A percentile compares a stretch with the other conserved stretches of the same genome.
Evolutionary conservation across 2,113 vertebrate genomes (phyloP).

Genomic region (Megaleporinus macrocephalus): DNA sequence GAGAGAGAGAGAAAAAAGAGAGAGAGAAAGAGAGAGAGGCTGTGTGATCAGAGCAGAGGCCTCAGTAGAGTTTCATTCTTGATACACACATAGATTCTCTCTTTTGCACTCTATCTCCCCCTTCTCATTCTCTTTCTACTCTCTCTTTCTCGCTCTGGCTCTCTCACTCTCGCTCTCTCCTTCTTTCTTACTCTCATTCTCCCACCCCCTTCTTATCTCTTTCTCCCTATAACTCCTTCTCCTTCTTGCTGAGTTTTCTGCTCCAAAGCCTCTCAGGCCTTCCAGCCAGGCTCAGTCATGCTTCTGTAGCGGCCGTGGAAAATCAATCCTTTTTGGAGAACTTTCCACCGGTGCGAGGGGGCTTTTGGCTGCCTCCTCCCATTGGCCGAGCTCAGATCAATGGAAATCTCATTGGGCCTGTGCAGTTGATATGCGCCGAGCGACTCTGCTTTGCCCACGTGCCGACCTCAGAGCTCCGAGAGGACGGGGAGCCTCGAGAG

Average conservation of each 20-base stretch:
- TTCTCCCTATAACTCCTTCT: conserved; percentile 41
- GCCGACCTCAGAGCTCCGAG: conserved; percentile 63
- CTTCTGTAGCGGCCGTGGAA: conserved; percentile 70
- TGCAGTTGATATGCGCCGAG: conserved; percentile 63
- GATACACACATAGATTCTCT: conserved; percentile 63
- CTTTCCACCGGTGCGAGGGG: conserved; percentile 59
- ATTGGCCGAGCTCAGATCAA: conserved; percentile 66
- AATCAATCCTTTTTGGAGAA: conserved; percentile 77
- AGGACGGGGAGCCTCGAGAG: conserved; percentile 23
- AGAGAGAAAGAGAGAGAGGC: conserved; percentile 61
- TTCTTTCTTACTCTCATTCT: neutral
- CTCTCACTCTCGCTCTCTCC: conserved; percentile 9
- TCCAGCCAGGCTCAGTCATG: conserved; percentile 72
- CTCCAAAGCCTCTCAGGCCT: conserved; percentile 45
- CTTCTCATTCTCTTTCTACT: neutral
- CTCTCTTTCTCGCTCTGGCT: neutral
- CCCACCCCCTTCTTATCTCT: conserved; percentile 22
- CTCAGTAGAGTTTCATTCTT: conserved; percentile 58
- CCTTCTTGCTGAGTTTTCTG: conserved; percentile 41
- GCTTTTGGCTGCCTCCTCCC: conserved; percentile 59
- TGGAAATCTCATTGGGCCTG: conserved; percentile 67
- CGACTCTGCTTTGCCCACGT: conserved; percentile 56
- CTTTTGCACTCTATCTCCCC: conserved; percentile 56
- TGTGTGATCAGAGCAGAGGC: conserved; percentile 69
- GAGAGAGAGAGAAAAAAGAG: conserved; percentile 36